These are phyloP conservation scores for Hipposideros armiger DNA, from an alignment of 2,113 vertebrate species.

Conservation along the genomic window DNA sequence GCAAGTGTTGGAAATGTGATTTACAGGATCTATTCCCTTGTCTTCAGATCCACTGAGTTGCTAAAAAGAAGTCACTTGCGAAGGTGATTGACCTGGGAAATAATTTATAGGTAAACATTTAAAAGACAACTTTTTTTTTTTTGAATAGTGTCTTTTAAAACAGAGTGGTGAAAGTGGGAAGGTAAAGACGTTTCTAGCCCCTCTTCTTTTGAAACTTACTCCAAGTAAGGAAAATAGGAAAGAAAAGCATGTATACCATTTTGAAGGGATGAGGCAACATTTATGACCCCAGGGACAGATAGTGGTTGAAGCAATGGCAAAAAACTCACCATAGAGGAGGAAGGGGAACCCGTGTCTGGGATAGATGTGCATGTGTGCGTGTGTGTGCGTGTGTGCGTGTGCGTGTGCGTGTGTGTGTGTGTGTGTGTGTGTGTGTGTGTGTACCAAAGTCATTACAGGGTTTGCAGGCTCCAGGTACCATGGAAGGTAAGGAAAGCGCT, in stretches of 20 bases:
- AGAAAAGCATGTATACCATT: background rate
- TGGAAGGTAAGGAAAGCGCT: background rate
- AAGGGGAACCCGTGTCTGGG: background rate
- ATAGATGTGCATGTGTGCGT: background rate
- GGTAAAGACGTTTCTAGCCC: background rate
- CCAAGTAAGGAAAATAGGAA: background rate
- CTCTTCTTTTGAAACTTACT: background rate
- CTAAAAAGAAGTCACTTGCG: background rate
- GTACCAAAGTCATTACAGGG: background rate
- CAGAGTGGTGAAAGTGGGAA: background rate
- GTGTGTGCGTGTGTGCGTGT: background rate
- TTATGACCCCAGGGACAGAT: background rate
- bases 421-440: background rate
- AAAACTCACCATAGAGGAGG: background rate
- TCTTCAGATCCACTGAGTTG: background rate
- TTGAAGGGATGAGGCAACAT: background rate
- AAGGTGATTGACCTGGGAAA: background rate
- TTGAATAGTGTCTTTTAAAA: background rate
- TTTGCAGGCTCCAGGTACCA: too few species aligned
- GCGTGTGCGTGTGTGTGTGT: background rate
- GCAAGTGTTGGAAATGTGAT: background rate
- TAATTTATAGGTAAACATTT: background rate
- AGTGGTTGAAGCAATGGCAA: background rate
- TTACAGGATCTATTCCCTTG: background rate
- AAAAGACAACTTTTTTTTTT: background rate